Evolutionary conservation across 2,113 vertebrate genomes (phyloP).

Genomic region (Chauna torquata): DNA sequence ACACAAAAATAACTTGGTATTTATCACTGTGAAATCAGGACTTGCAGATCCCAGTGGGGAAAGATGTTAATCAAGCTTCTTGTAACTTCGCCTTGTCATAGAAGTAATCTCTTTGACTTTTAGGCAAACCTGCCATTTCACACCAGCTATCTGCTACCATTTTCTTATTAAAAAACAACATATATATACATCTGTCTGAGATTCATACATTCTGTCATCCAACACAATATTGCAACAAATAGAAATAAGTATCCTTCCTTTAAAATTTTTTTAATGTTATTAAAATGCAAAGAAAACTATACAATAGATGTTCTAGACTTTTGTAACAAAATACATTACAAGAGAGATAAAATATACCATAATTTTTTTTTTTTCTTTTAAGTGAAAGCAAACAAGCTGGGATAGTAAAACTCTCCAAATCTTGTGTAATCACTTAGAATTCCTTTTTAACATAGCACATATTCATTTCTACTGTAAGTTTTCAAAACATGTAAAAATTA

Average conservation of each 20-base stretch:
- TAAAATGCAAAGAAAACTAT: not conserved
- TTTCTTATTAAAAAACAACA: not conserved
- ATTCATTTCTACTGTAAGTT: not conserved
- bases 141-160: not conserved
- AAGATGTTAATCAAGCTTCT: not conserved
- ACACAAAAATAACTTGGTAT: not conserved
- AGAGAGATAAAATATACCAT: not conserved
- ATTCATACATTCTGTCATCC: not conserved
- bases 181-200: not conserved
- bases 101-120: not conserved
- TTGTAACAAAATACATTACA: not conserved
- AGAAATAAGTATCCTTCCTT: not conserved
- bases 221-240: not conserved
- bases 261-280: not conserved
- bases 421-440: not conserved
- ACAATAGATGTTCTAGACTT: not conserved
- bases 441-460: not conserved
- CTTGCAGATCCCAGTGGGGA: not conserved
- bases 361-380: not conserved
- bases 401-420: not conserved
- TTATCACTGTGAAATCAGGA: not conserved
- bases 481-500: not conserved
- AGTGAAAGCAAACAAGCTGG: not conserved
- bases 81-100: not conserved
- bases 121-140: not conserved